Conservation (phyloP, 2,888 invertebrate species). For the Troilus luridus region DNA sequence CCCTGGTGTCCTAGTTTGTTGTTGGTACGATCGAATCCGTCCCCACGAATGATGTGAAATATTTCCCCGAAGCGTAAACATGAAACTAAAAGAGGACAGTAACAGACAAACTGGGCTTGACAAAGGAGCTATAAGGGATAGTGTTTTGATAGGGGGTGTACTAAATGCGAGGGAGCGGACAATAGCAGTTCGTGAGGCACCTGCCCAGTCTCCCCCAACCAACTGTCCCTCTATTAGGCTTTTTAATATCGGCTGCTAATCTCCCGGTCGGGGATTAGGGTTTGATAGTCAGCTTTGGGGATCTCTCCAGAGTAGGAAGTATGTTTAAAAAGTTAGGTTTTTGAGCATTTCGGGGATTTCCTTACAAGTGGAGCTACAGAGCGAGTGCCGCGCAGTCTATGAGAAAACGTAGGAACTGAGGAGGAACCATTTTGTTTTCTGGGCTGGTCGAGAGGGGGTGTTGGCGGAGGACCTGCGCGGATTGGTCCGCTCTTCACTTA, state of each 20-base stretch:
- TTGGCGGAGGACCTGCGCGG: slow-evolving; percentile 48
- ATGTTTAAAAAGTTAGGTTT: not conserved
- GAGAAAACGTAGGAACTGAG: slow-evolving; percentile 25
- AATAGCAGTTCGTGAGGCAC: slow-evolving; percentile 26
- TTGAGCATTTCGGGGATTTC: not conserved
- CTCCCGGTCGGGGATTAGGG: slow-evolving; percentile 8
- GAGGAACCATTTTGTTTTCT: slow-evolving; percentile 59
- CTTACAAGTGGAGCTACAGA: not conserved
- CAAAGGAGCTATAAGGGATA: slow-evolving; percentile 43
- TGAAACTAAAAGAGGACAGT: slow-evolving; percentile 20
- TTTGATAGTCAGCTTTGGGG: slow-evolving; percentile 5
- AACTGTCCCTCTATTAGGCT: slow-evolving; percentile 36
- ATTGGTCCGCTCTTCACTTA: slow-evolving; percentile 40
- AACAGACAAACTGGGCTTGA: slow-evolving; percentile 26
- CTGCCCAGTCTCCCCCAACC: not conserved
- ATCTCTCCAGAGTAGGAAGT: not conserved
- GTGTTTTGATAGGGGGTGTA: slow-evolving; percentile 38
- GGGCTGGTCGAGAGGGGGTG: slow-evolving; percentile 51
- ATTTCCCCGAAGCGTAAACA: slow-evolving; percentile 11
- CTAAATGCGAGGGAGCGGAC: slow-evolving; percentile 29
- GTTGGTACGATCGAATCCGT: not conserved
- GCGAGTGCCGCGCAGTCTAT: slow-evolving; percentile 57
- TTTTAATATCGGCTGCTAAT: slow-evolving; percentile 16
- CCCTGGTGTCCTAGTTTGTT: not conserved
- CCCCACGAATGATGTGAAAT: not conserved